A percentile compares a stretch with the other conserved stretches of the same genome.
These are phyloP conservation scores for Spisula solida DNA, from an alignment of 2,888 invertebrate species.

Conservation along the genomic window DNA sequence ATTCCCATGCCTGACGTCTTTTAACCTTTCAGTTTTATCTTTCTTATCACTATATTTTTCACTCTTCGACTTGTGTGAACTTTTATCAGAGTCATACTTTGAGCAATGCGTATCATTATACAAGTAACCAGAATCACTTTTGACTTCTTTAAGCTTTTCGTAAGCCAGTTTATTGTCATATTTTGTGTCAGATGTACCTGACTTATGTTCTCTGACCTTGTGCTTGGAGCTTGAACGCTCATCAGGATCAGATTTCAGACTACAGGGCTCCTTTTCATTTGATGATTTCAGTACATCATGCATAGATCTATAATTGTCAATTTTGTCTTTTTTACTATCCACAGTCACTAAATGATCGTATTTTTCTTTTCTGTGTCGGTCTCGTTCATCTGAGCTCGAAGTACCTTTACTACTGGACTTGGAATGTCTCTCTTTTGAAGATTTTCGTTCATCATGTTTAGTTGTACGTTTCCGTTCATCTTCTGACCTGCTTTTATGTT, in stretches of 20 bases:
- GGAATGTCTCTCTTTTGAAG: neutral
- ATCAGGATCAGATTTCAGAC: conserved; percentile 12
- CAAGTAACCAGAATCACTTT: neutral
- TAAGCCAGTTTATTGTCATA: neutral
- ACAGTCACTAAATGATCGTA: neutral
- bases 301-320: neutral
- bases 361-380: conserved; percentile 19
- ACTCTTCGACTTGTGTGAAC: conserved; percentile 6
- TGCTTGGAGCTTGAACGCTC: conserved; percentile 20
- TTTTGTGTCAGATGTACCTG: neutral
- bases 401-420: neutral
- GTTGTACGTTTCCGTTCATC: neutral
- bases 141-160: neutral
- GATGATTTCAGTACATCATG: neutral
- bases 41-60: neutral
- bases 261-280: neutral
- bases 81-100: conserved; percentile 28
- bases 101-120: conserved; percentile 1
- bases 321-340: neutral
- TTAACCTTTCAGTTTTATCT: neutral
- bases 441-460: conserved; percentile 7
- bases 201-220: neutral
- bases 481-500: conserved; percentile 10
- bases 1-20: neutral
- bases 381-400: neutral